These are phyloP conservation scores for Gastracanthus pulcherrimus DNA, from an alignment of 2,888 invertebrate species.

Conservation along the genomic window DNA sequence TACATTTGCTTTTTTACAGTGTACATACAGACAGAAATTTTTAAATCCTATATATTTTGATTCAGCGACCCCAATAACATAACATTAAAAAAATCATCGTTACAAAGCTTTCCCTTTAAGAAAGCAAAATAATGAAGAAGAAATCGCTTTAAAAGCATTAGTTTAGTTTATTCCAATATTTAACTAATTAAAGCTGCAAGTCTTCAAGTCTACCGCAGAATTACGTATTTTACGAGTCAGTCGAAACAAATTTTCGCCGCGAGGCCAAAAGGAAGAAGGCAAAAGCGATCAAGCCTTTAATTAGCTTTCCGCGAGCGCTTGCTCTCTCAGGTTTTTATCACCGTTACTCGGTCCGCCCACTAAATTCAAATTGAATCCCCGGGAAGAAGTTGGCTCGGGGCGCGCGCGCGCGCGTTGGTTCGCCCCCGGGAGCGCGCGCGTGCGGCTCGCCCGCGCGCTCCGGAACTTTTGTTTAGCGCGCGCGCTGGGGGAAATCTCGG, in stretches of 20 bases:
- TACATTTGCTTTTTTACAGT: too few relatives aligned
- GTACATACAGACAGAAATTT: too few relatives aligned
- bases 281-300: constrained; percentile 20
- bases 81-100: too few relatives aligned
- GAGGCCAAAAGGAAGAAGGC: neutral
- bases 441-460: neutral
- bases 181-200: too few relatives aligned
- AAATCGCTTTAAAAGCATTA: too few relatives aligned
- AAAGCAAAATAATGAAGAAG: too few relatives aligned
- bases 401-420: neutral
- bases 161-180: too few relatives aligned
- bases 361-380: constrained; percentile 47
- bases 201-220: too few relatives aligned
- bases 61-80: too few relatives aligned
- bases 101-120: too few relatives aligned
- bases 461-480: constrained; percentile 47
- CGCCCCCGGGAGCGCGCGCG: constrained; percentile 1
- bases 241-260: neutral
- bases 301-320: constrained; percentile 3
- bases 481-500: constrained; percentile 40
- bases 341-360: neutral
- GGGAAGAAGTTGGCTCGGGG: constrained; percentile 5
- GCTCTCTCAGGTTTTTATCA: neutral
- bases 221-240: neutral
- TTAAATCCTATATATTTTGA: too few relatives aligned